Evolutionary conservation across 2,113 vertebrate genomes (phyloP).

Genomic region (Thunnus maccoyii): DNA sequence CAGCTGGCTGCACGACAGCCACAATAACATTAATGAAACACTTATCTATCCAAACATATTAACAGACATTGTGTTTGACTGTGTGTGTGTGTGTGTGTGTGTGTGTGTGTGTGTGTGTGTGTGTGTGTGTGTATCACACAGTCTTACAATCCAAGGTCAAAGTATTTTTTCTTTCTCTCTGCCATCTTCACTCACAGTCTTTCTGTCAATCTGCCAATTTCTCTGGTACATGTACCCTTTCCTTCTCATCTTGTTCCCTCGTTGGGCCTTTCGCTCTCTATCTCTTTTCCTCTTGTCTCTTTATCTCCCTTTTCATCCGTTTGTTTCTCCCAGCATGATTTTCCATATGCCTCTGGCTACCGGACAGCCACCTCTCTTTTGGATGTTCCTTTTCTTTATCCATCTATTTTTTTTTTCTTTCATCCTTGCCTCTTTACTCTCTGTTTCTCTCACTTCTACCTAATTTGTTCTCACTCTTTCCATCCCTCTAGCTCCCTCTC

Average conservation of each 20-base stretch:
- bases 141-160: constrained; percentile 62
- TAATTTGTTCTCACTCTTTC: not conserved
- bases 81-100: constrained; percentile 8
- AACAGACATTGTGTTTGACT: constrained; percentile 18
- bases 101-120: not conserved
- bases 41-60: constrained; percentile 67
- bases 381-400: not conserved
- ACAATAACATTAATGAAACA: constrained; percentile 71
- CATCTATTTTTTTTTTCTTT: not conserved
- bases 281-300: constrained; percentile 10
- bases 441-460: not conserved
- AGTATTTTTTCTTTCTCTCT: constrained; percentile 33
- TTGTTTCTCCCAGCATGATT: constrained; percentile 6
- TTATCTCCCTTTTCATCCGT: constrained; percentile 4
- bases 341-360: not conserved
- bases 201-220: constrained; percentile 49
- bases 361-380: constrained; percentile 2
- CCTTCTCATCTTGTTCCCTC: constrained; percentile 23
- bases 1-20: constrained; percentile 57
- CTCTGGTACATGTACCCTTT: constrained; percentile 20
- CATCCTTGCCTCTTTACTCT: not conserved
- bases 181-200: constrained; percentile 16
- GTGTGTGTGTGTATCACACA: not conserved
- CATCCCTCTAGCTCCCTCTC: not conserved
- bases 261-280: constrained; percentile 14